phyloP scores from a whole-genome alignment of 2,888 invertebrate genomes.

The Drosophila kambysellisi region DNA sequence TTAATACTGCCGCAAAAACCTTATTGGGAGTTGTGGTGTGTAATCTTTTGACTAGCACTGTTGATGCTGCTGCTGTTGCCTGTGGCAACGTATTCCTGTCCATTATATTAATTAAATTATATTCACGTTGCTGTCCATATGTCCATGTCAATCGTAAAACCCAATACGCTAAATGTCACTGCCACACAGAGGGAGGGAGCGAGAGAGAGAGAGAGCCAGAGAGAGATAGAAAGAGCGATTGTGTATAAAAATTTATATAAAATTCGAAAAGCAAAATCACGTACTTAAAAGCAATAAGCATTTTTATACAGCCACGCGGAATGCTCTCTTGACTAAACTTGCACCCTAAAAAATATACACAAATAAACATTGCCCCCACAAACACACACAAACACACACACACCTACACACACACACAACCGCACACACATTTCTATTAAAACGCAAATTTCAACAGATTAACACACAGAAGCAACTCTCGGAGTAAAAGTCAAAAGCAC shows the following conservation, averaged over 20 bases:
- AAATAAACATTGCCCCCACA: constrained; percentile 28
- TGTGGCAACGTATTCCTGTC: constrained; percentile 38
- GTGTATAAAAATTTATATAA: constrained; percentile 33
- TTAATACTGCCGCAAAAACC: constrained; percentile 5
- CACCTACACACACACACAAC: constrained; percentile 7
- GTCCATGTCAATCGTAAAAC: constrained; percentile 63
- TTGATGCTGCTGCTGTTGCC: background rate
- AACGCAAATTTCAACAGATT: constrained; percentile 79
- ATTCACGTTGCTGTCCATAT: constrained; percentile 47
- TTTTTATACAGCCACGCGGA: constrained; percentile 61
- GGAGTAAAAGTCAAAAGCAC: constrained; percentile 8
- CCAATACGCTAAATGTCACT: constrained; percentile 71
- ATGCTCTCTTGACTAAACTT: constrained; percentile 51
- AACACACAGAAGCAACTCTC: constrained; percentile 50
- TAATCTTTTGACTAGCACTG: constrained; percentile 14
- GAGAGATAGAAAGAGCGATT: background rate
- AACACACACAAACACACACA: constrained; percentile 5
- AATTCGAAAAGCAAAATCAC: constrained; percentile 66
- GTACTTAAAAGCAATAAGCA: constrained; percentile 77
- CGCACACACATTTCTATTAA: constrained; percentile 64
- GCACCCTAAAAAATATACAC: constrained; percentile 22
- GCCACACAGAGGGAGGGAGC: constrained; percentile 25
- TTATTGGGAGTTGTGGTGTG: constrained; percentile 4
- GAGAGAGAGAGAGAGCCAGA: background rate
- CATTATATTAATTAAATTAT: constrained; percentile 76